A percentile compares a stretch with the other conserved stretches of the same genome.
phyloP scores from a whole-genome alignment of 2,797 vertebrate genomes.

The Halcyon badia region DNA sequence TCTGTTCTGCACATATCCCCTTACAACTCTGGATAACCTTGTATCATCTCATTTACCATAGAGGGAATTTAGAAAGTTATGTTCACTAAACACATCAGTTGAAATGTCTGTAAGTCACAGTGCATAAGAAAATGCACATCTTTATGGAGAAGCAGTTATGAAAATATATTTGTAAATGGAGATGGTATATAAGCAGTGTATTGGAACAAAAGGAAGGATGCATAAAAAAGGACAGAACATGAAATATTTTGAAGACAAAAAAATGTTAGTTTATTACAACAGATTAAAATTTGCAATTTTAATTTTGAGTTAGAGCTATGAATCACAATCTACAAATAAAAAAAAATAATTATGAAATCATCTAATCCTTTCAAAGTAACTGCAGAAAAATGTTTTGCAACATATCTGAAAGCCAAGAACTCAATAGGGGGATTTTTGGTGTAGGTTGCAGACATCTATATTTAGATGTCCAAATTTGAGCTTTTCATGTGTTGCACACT shows the following conservation, averaged over 20 bases:
- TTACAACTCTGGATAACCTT: background rate
- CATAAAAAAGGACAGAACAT: background rate
- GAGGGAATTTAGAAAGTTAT: background rate
- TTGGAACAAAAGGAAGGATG: background rate
- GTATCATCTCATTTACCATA: background rate
- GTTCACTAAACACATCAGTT: background rate
- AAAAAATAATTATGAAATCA: background rate
- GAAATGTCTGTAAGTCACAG: background rate
- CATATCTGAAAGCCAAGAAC: background rate
- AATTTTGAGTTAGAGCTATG: background rate
- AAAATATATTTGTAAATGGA: background rate
- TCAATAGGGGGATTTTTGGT: background rate
- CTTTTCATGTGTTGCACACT: background rate
- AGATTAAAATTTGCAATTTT: background rate
- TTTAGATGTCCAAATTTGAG: background rate
- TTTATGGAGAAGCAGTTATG: too few species aligned
- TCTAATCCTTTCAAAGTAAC: background rate
- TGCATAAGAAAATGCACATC: background rate
- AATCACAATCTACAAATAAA: background rate
- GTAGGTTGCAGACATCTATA: background rate
- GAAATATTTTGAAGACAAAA: background rate
- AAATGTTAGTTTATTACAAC: background rate
- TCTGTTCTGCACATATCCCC: background rate
- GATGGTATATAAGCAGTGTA: background rate
- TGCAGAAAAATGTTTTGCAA: background rate